Conservation (phyloP, 2,113 vertebrate genomes). For the Hipposideros armiger region DNA sequence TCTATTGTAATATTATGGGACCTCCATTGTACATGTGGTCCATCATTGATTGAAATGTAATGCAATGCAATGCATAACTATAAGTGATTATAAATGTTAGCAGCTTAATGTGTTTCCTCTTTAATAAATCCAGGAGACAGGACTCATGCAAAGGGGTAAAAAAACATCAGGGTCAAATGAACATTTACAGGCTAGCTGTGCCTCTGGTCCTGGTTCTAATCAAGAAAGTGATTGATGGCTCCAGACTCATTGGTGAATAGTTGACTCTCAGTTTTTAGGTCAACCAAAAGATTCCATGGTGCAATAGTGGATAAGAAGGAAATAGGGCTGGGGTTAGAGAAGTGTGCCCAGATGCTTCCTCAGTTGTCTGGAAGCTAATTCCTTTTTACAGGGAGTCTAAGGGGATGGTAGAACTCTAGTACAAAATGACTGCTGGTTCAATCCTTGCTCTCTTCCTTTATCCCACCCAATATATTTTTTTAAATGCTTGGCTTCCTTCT, state of each 20-base stretch:
- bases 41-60: neutral
- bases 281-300: neutral
- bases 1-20: neutral
- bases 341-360: neutral
- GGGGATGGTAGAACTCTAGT: neutral
- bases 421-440: neutral
- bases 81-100: neutral
- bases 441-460: neutral
- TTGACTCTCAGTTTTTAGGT: neutral
- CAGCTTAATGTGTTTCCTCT: neutral
- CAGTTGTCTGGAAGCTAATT: neutral
- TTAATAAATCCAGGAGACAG: neutral
- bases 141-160: rapidly evolving
- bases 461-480: rapidly evolving
- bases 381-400: neutral
- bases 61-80: neutral
- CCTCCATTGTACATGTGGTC: neutral
- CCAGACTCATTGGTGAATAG: neutral
- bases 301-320: neutral
- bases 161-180: neutral
- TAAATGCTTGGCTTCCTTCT: neutral
- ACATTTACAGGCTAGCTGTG: neutral
- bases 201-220: neutral
- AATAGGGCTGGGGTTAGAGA: neutral
- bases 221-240: neutral